A percentile compares a stretch with the other conserved stretches of the same genome.
These are phyloP conservation scores for Sprattus sprattus DNA, from an alignment of 2,113 vertebrate species.

Conservation along the genomic window DNA sequence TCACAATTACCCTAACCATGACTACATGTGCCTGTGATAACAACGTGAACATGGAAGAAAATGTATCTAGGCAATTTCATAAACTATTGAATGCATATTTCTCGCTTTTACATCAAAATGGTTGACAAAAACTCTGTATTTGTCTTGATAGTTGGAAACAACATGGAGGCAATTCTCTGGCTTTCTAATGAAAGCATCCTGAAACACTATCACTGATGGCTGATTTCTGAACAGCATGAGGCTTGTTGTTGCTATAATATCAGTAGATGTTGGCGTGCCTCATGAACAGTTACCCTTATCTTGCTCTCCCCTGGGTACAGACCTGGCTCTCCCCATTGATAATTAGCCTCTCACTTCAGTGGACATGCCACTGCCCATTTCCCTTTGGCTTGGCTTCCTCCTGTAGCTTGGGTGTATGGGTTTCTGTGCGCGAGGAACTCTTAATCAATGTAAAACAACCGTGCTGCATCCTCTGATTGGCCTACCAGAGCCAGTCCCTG, in stretches of 20 bases:
- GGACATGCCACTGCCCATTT: neutral
- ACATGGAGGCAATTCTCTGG: neutral
- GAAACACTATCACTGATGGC: neutral
- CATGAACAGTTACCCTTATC: neutral
- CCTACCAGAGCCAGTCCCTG: slow-evolving; percentile 51
- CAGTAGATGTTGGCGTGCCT: neutral
- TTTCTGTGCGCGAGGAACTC: slow-evolving; percentile 26
- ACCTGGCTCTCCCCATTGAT: neutral
- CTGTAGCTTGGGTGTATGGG: slow-evolving; percentile 5
- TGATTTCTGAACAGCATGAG: neutral
- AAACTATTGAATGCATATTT: neutral
- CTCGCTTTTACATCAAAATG: neutral
- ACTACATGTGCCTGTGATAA: neutral
- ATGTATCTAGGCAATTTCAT: neutral
- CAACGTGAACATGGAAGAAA: neutral
- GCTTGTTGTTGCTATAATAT: neutral
- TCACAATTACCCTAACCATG: neutral
- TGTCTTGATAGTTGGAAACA: neutral
- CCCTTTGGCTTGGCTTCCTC: slow-evolving; percentile 5
- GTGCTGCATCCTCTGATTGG: slow-evolving; percentile 61
- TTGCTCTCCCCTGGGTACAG: neutral
- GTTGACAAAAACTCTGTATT: neutral
- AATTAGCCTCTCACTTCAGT: neutral
- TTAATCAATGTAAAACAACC: slow-evolving; percentile 62
- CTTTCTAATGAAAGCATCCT: neutral